Evolutionary conservation across 1,140 invertebrate genomes (phyloP), one percentile per base, ranked within the genome.

Genomic region (Achroia grisella): DNA sequence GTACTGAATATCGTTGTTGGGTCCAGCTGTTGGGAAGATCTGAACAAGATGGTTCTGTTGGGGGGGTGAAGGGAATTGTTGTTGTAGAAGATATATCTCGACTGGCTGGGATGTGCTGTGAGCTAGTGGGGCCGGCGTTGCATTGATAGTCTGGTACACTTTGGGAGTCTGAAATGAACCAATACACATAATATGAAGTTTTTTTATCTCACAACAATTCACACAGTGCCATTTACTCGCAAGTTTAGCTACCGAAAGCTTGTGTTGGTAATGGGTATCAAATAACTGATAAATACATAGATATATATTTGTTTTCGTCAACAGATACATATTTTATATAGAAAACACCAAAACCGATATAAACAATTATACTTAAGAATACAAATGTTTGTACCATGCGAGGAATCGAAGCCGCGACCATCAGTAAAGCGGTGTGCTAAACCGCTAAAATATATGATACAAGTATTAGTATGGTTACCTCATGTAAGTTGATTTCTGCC

Each of bases 401-500:
- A n/a, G n/a, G n/a, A n/a, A n/a, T n/a, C n/a, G n/a, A n/a, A n/a
- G n/a, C n/a, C n/a, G n/a, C n/a, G n/a, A n/a, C 17, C 17, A 23
- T 23, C 2, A 23, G 17, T 23, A n/a, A n/a, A n/a, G n/a, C n/a
- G n/a, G n/a, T n/a, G n/a, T n/a, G n/a, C n/a, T 23, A 23, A 23
- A 23, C 17, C 17, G 17, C n/a, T n/a, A n/a, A n/a, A n/a, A n/a
- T n/a, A 6, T 29, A 29, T 10, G 28, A 13, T 10, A 13, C 29
- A 30, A 29, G n/a, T 32, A 23, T 5, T 34, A 47, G 5, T 29
- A 37, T 14, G n/a, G 36, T 35, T 32, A 45, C 39, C 35, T 35
- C 44, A 44, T 49, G 62, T 28, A 48, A 29, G 34, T 50, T 52
- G 0, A 84, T 75, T 36, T 87, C 81, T 0, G 89, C 69, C 10